These are phyloP conservation scores for Paedocypris sp. DNA, from an alignment of 2,113 vertebrate species.

Conservation along the genomic window DNA sequence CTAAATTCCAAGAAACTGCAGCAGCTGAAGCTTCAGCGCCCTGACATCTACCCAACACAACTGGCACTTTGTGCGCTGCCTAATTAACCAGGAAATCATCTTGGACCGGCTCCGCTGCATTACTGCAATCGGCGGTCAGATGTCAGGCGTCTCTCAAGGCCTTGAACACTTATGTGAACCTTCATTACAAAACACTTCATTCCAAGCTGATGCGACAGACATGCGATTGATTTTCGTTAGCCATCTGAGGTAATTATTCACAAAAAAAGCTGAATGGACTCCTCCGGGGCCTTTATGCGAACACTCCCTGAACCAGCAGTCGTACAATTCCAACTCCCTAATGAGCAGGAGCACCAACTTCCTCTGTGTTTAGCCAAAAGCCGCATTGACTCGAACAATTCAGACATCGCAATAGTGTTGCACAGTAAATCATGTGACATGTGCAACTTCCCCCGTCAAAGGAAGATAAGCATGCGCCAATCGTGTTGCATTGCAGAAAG, in stretches of 20 bases:
- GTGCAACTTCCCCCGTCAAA: too few species aligned
- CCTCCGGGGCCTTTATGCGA: slow-evolving; percentile 26
- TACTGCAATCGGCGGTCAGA: neutral
- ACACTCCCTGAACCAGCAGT: slow-evolving; percentile 41
- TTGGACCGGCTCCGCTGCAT: neutral
- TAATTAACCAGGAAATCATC: slow-evolving; percentile 21
- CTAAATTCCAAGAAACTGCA: too few species aligned
- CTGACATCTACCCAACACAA: too few species aligned
- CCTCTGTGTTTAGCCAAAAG: slow-evolving; percentile 12
- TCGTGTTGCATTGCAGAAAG: too few species aligned
- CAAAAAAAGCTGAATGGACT: slow-evolving; percentile 49
- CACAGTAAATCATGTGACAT: slow-evolving; percentile 38
- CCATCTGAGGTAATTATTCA: slow-evolving; percentile 55
- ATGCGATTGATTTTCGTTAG: slow-evolving; percentile 51
- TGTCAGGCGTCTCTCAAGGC: neutral
- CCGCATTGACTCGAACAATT: slow-evolving; percentile 2
- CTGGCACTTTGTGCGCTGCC: slow-evolving; percentile 7
- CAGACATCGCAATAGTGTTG: slow-evolving; percentile 35
- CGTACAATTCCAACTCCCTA: slow-evolving; percentile 45
- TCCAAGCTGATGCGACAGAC: slow-evolving; percentile 34
- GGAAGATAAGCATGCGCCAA: too few species aligned
- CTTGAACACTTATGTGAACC: slow-evolving; percentile 38
- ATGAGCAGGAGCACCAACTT: slow-evolving; percentile 32
- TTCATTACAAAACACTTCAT: slow-evolving; percentile 39
- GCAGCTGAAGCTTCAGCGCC: too few species aligned